Evolutionary conservation across 92 coral and sea anemone species (phyloP).

Genomic region (Parazoanthus atlanticus): DNA sequence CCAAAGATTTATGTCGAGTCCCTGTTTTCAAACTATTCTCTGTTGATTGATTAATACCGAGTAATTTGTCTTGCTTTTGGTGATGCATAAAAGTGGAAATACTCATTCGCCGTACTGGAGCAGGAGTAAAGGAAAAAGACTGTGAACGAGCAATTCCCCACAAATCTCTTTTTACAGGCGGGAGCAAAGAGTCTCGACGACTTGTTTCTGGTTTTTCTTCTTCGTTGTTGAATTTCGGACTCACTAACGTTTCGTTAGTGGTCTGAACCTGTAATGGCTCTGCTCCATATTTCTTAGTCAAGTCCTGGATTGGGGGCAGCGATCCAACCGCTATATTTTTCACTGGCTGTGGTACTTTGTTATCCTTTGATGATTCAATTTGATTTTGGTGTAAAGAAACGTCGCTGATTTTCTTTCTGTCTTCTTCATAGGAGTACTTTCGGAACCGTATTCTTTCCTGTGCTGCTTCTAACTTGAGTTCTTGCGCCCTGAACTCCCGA

Average conservation of each 20-base stretch:
- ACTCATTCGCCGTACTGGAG: not conserved
- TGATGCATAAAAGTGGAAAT: not conserved
- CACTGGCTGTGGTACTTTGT: not conserved
- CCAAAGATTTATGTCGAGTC: not conserved
- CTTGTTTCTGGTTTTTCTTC: too few species aligned
- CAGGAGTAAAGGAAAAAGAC: too few species aligned
- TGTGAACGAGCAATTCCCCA: too few species aligned
- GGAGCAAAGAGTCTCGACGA: too few species aligned
- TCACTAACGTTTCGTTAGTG: too few species aligned
- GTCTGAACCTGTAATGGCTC: not conserved
- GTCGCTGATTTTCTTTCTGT: not conserved
- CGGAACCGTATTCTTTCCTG: not conserved
- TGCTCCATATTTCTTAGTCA: not conserved
- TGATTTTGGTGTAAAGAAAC: not conserved
- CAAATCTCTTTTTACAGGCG: too few species aligned
- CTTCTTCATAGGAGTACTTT: not conserved
- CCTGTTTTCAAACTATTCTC: too few species aligned
- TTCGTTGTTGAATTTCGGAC: too few species aligned
- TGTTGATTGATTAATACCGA: not conserved
- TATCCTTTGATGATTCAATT: not conserved
- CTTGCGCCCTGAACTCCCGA: not conserved
- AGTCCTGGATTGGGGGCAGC: not conserved
- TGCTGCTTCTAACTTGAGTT: not conserved
- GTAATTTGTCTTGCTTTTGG: not conserved
- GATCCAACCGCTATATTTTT: not conserved